These are phyloP conservation scores for Hyposmocoma kahamanoa DNA, from an alignment of 1,140 invertebrate species.

Conservation along the genomic window DNA sequence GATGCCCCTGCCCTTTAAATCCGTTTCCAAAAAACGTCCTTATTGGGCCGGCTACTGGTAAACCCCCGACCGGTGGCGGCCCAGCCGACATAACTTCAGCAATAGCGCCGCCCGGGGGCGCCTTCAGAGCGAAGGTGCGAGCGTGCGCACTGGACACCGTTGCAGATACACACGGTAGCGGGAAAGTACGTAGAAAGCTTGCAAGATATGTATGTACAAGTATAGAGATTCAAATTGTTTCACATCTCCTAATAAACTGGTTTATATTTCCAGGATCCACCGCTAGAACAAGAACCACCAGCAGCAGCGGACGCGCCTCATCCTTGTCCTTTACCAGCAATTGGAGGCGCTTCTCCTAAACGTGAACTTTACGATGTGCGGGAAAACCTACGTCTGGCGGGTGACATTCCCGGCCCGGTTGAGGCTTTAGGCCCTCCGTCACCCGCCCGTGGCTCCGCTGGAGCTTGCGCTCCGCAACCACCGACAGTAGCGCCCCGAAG, in stretches of 20 bases:
- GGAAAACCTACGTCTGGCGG: conserved; percentile 73
- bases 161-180: conserved; percentile 58
- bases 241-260: background rate
- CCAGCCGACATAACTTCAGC: conserved; percentile 64
- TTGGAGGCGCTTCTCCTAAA: conserved; percentile 61
- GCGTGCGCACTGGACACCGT: conserved; percentile 52
- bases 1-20: conserved; percentile 90
- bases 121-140: conserved; percentile 65
- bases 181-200: conserved; percentile 36
- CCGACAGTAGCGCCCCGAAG: conserved; percentile 63
- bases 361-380: conserved; percentile 52
- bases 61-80: conserved; percentile 72
- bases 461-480: conserved; percentile 74
- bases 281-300: conserved; percentile 75
- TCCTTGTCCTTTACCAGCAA: conserved; percentile 52
- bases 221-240: background rate
- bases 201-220: conserved; percentile 71
- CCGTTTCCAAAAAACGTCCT: conserved; percentile 97
- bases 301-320: conserved; percentile 72
- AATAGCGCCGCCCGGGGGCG: conserved; percentile 56
- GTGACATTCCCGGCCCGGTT: conserved; percentile 44
- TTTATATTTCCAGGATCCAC: conserved; percentile 46
- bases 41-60: conserved; percentile 97
- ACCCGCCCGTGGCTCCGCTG: conserved; percentile 78
- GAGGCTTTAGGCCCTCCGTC: conserved; percentile 80